These are phyloP conservation scores for Chaetodon trifasciatus DNA, from an alignment of 2,797 vertebrate genomes.

Conservation along the genomic window DNA sequence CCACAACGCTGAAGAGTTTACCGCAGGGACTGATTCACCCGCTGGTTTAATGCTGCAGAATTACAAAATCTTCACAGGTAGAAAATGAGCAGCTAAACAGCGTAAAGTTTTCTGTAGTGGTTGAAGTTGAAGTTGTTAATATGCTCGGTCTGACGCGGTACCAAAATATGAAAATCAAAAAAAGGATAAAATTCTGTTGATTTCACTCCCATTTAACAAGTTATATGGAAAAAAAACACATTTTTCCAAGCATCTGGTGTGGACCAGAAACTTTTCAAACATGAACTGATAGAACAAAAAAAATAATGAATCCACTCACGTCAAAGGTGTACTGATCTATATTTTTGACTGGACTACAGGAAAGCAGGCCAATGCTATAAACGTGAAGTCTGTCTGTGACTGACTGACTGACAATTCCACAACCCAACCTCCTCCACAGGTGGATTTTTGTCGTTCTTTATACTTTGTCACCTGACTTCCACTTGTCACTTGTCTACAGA, in stretches of 20 bases:
- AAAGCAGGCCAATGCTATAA: too few relatives aligned
- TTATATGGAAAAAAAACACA: not conserved
- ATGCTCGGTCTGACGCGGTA: slow-evolving; percentile 2
- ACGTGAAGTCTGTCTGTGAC: too few relatives aligned
- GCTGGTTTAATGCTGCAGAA: slow-evolving; percentile 46
- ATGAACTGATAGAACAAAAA: too few relatives aligned
- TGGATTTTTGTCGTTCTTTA: too few relatives aligned
- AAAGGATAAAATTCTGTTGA: not conserved
- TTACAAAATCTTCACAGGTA: slow-evolving; percentile 38
- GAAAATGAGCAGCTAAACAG: slow-evolving; percentile 21
- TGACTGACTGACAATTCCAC: too few relatives aligned
- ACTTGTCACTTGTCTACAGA: too few relatives aligned
- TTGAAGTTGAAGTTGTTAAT: slow-evolving; percentile 4
- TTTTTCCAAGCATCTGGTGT: not conserved
- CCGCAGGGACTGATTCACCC: slow-evolving; percentile 36
- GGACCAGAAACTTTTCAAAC: too few relatives aligned
- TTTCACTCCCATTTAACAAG: slow-evolving; percentile 2
- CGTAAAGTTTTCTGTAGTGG: not conserved
- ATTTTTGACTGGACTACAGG: not conserved
- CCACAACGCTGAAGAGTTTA: slow-evolving; percentile 58
- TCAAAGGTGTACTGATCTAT: not conserved
- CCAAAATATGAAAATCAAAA: not conserved
- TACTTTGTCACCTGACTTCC: too few relatives aligned
- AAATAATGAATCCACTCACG: too few relatives aligned
- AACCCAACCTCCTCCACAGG: too few relatives aligned